Evolutionary conservation across 92 coral and sea anemone species (phyloP).

Genomic region (Palythoa grandis): DNA sequence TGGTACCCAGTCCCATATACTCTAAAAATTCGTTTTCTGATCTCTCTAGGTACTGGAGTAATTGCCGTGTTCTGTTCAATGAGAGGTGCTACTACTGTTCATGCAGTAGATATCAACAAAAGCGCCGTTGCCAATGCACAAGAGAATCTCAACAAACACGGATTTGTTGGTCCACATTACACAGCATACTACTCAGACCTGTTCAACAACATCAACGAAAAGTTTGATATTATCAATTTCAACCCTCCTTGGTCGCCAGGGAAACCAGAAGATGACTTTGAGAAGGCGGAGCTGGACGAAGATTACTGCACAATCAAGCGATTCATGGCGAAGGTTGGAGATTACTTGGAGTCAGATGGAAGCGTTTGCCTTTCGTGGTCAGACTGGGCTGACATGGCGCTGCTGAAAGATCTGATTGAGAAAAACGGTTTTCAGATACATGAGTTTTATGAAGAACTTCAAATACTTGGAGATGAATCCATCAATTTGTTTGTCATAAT

Average conservation of each 20-base stretch:
- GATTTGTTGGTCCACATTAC: not conserved
- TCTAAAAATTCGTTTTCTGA: not conserved
- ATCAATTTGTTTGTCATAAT: not conserved
- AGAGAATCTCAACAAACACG: slow-evolving; percentile 5
- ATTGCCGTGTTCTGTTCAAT: slow-evolving; percentile 3
- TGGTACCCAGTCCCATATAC: too few species aligned
- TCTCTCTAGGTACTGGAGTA: slow-evolving; percentile 5
- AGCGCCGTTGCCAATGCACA: slow-evolving; percentile 10
- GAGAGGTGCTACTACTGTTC: slow-evolving; percentile 5
- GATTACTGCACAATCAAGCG: not conserved
- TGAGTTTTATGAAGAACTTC: not conserved
- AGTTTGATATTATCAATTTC: slow-evolving; percentile 29
- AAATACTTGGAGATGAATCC: not conserved
- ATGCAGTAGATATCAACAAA: not conserved
- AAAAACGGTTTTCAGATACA: not conserved
- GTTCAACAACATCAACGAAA: not conserved
- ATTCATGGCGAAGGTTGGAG: not conserved
- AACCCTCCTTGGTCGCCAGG: not conserved
- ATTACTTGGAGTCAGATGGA: not conserved
- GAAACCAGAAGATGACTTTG: not conserved
- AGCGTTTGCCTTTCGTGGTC: slow-evolving; percentile 1
- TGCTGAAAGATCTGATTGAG: not conserved
- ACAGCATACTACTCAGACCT: not conserved
- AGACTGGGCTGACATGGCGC: not conserved
- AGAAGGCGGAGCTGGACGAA: not conserved